Conservation (phyloP, 2,797 vertebrate genomes). For the Brachyrhaphis roseni region DNA sequence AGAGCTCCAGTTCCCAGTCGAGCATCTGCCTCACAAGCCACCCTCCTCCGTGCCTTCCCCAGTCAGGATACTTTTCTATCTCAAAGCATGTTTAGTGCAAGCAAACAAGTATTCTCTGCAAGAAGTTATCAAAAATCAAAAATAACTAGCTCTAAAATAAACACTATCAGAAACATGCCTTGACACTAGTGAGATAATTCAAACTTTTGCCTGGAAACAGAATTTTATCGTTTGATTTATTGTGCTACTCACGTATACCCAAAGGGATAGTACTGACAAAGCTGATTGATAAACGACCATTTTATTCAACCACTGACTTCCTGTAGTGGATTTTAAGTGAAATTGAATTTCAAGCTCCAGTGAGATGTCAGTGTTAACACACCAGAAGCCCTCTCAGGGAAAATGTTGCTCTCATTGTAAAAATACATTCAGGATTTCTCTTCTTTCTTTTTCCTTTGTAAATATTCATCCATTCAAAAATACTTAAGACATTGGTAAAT, state of each 20-base stretch:
- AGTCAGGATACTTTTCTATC: neutral
- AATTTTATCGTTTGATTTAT: conserved; percentile 42
- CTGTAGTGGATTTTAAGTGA: conserved; percentile 67
- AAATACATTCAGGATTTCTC: conserved; percentile 58
- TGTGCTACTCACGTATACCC: conserved; percentile 40
- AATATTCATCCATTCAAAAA: conserved; percentile 65
- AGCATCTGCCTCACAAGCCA: no score
- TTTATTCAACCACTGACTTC: conserved; percentile 67
- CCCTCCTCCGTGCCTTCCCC: no score
- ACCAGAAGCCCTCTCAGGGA: conserved; percentile 54
- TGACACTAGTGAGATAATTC: conserved; percentile 15
- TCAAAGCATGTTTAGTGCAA: conserved; percentile 4
- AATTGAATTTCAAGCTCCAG: conserved; percentile 75
- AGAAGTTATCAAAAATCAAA: neutral
- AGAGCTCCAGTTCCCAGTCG: no score
- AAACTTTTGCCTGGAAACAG: conserved; percentile 34
- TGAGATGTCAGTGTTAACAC: conserved; percentile 72
- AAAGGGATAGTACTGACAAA: conserved; percentile 65
- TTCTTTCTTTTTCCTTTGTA: conserved; percentile 53
- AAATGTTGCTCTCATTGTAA: conserved; percentile 70
- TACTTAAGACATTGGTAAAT: conserved; percentile 25
- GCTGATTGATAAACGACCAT: conserved; percentile 73
- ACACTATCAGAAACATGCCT: neutral
- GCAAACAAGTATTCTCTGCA: no score
- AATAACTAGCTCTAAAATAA: neutral